These are phyloP conservation scores for Tortricodes alternella DNA, from an alignment of 2,888 invertebrate species.

Conservation along the genomic window DNA sequence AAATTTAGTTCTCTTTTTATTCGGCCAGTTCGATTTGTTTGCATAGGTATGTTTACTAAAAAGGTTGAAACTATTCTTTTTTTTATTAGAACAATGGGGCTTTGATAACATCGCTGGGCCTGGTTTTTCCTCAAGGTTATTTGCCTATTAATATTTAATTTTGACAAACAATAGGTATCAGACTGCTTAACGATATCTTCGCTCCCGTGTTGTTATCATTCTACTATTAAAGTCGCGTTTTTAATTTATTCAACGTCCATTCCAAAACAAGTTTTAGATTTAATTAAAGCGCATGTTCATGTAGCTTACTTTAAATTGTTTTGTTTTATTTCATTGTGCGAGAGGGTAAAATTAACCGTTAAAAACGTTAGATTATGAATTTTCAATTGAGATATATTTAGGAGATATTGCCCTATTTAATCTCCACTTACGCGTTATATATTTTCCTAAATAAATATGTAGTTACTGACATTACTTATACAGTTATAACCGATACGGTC, in stretches of 20 bases:
- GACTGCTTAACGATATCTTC: not conserved
- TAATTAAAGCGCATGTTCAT: not conserved
- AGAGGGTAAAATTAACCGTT: too few species aligned
- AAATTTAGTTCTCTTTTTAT: slow-evolving; percentile 34
- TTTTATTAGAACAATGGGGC: slow-evolving; percentile 8
- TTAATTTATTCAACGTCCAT: slow-evolving; percentile 19
- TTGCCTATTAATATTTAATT: slow-evolving; percentile 1
- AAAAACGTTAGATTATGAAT: too few species aligned
- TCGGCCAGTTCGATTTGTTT: slow-evolving; percentile 30
- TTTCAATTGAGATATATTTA: too few species aligned
- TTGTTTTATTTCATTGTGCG: slow-evolving; percentile 1
- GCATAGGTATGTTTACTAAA: slow-evolving; percentile 4
- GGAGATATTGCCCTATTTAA: too few species aligned
- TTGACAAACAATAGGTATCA: slow-evolving; percentile 5
- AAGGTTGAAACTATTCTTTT: slow-evolving; percentile 9
- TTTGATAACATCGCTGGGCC: slow-evolving; percentile 9
- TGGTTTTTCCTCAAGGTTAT: not conserved
- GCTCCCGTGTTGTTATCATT: slow-evolving; percentile 15
- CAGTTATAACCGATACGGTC: too few species aligned
- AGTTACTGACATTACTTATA: too few species aligned
- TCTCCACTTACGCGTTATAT: too few species aligned
- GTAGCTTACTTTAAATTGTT: not conserved
- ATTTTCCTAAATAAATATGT: too few species aligned
- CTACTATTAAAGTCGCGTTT: slow-evolving; percentile 9
- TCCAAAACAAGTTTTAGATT: slow-evolving; percentile 6